Base-by-base conservation (phyloP, 1,140 invertebrate species). In the Stenopsyche tienmushanensis region DNA sequence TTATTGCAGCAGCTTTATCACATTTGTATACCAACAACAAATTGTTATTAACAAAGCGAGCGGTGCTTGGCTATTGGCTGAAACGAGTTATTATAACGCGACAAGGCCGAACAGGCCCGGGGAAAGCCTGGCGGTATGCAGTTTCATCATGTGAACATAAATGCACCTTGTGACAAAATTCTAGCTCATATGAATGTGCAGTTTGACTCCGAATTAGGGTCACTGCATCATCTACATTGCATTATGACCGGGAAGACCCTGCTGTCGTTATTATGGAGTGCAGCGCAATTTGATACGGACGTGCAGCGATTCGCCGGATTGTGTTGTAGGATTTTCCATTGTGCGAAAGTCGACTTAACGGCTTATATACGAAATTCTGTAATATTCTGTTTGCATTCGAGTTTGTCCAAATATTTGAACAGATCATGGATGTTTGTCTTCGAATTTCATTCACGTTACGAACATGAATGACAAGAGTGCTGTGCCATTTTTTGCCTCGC, bases 11-110 rank as follows among this genome's bases (percentile, higher is more conserved):
- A 52, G 25, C 49, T 18, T 52, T 52, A 52, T 52, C 49, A 52
- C 18, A 7, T 52, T 25, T n/a, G 49, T 52, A 20, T 52, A 25
- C 15, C 18, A 25, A 20, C 49, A 52, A 52, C 49, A 52, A 52
- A 52, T 52, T 52, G 18, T 52, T 52, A 52, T 52, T 52, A 52
- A 52, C 18, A 52, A 52, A 52, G 20, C 18, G 49, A 52, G 21
- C 18, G 7, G 18, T 23, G 18, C 1, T 10, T 23, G 1, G 15
- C 21, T 1, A 52, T 52, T 52, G 49, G 49, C 29, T 52, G 7
- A 3, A 52, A 25, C 49, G 25, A 52, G 49, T 52, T 52, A 5
- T 52, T 52, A 20, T 23, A 23, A 45, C 21, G 20, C 3, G 29
- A 18, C 49, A 52, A 52, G 49, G 25, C 20, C 5, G 9, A 25